phyloP scores from a whole-genome alignment of 37 sponge, comb jelly and placozoan species.

The Aplysina aerophoba region DNA sequence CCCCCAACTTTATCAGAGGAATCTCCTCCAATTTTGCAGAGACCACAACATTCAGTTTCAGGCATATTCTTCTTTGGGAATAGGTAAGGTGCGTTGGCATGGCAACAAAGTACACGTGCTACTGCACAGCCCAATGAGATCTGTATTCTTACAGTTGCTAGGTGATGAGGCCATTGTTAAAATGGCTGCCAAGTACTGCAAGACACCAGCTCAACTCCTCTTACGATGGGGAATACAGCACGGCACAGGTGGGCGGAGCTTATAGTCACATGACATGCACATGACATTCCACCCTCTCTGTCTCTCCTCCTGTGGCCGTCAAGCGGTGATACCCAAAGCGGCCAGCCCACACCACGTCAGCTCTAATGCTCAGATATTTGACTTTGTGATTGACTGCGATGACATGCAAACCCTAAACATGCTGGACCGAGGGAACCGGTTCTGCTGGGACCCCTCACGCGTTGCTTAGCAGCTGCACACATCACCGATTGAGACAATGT shows the following conservation, averaged over 20 bases:
- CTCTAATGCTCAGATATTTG: constrained; percentile 42
- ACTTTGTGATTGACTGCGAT: constrained; percentile 33
- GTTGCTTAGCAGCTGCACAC: background rate
- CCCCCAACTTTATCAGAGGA: constrained; percentile 52
- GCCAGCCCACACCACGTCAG: constrained; percentile 20
- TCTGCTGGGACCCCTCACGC: constrained; percentile 57
- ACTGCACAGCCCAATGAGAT: no score
- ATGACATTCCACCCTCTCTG: background rate
- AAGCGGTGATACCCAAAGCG: constrained; percentile 62
- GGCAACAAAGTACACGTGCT: background rate
- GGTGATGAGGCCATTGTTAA: constrained; percentile 2
- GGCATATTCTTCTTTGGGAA: constrained; percentile 72
- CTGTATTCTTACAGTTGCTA: constrained; percentile 42
- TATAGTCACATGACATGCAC: background rate
- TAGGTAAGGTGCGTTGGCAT: constrained; percentile 33
- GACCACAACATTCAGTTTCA: constrained; percentile 57
- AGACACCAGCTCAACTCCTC: constrained; percentile 60
- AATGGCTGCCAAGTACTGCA: constrained; percentile 44
- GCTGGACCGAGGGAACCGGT: constrained; percentile 29
- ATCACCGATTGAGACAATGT: background rate
- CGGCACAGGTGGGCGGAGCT: constrained; percentile 39
- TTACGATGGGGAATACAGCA: constrained; percentile 72
- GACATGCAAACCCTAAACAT: constrained; percentile 38
- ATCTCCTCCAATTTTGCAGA: constrained; percentile 44
- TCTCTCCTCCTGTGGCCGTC: background rate